Evolutionary conservation across 2,113 vertebrate species (phyloP).

Genomic region (Anguilla japonica): DNA sequence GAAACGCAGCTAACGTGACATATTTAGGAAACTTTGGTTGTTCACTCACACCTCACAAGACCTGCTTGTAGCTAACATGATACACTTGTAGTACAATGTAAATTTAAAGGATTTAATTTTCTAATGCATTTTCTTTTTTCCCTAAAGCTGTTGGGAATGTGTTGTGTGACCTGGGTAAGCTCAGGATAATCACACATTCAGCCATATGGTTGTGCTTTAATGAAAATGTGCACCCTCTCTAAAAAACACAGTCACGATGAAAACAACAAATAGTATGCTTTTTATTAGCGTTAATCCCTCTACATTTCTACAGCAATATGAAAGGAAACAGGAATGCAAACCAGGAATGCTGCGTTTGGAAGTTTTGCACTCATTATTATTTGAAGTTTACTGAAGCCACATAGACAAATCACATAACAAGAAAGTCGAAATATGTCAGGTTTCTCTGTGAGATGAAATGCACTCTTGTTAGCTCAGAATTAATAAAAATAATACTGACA

Average conservation of each 20-base stretch:
- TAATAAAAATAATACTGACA: neutral
- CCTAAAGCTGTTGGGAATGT: constrained; percentile 19
- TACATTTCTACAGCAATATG: neutral
- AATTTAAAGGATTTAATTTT: neutral
- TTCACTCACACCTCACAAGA: neutral
- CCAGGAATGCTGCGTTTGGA: neutral
- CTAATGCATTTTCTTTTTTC: neutral
- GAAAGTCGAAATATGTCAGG: neutral
- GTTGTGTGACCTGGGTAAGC: constrained; percentile 5
- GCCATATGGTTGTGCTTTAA: neutral
- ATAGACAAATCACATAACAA: neutral
- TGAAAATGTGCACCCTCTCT: neutral
- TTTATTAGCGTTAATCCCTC: neutral
- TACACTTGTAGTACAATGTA: neutral
- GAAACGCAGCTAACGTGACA: constrained; percentile 66
- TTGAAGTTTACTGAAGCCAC: neutral
- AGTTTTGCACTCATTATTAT: neutral
- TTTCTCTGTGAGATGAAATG: neutral
- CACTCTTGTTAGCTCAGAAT: neutral
- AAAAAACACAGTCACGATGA: constrained; percentile 3
- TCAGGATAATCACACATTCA: constrained; percentile 18
- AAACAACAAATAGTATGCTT: constrained; percentile 12
- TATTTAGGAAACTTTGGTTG: constrained; percentile 27
- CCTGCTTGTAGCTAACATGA: neutral
- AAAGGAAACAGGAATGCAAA: neutral